phyloP scores from a whole-genome alignment of 2,797 vertebrate species.

The Pempheris klunzingeri region DNA sequence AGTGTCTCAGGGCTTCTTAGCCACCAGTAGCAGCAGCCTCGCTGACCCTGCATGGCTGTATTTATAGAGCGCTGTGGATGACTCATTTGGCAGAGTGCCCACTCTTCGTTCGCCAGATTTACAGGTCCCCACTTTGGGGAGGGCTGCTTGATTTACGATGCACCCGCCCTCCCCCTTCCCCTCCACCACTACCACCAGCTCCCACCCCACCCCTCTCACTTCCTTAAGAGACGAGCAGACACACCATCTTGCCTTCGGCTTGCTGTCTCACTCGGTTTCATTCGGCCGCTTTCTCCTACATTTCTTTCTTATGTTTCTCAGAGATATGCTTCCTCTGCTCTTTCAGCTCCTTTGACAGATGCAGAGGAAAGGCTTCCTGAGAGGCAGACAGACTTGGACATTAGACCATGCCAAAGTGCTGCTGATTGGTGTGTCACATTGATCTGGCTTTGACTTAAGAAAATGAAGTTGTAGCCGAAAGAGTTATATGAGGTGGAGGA shows the following conservation, averaged over 20 bases:
- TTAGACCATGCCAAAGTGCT: constrained; percentile 52
- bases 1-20: constrained; percentile 63
- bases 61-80: constrained; percentile 82
- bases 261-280: constrained; percentile 48
- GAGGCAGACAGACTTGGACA: constrained; percentile 67
- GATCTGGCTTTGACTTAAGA: constrained; percentile 69
- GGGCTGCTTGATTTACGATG: constrained; percentile 79
- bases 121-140: constrained; percentile 78
- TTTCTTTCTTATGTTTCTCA: constrained; percentile 16
- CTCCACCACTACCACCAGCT: constrained; percentile 41
- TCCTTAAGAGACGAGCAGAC: constrained; percentile 73
- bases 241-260: constrained; percentile 67
- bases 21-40: constrained; percentile 76
- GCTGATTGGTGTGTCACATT: constrained; percentile 56
- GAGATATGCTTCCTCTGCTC: constrained; percentile 54
- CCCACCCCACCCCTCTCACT: constrained; percentile 69
- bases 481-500: constrained; percentile 62
- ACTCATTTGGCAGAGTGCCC: constrained; percentile 81
- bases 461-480: constrained; percentile 54
- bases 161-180: constrained; percentile 42
- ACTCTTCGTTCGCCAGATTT: constrained; percentile 80
- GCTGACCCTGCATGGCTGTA: constrained; percentile 74
- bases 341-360: constrained; percentile 47
- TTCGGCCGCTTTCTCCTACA: constrained; percentile 26
- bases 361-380: constrained; percentile 43